Conservation (phyloP, 2,797 vertebrate species). For the Coreius guichenoti region DNA sequence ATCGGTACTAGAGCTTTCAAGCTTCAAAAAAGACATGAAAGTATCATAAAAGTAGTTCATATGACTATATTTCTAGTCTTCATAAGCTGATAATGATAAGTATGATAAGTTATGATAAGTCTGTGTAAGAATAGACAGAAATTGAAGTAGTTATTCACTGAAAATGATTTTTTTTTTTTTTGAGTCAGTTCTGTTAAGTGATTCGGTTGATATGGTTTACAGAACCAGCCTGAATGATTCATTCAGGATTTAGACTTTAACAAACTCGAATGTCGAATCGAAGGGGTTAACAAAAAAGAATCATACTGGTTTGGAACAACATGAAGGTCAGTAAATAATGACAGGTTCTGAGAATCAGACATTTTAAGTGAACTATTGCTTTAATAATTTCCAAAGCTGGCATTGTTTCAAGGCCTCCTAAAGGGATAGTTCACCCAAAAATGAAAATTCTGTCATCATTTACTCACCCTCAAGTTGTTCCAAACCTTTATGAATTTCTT, state of each 20-base stretch:
- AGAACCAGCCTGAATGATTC: not conserved
- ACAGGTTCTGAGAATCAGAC: not conserved
- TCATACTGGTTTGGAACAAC: not conserved
- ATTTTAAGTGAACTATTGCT: not conserved
- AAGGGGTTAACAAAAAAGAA: not conserved
- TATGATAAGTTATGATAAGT: not conserved
- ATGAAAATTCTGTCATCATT: not conserved
- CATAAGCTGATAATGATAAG: too few species aligned
- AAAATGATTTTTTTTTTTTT: not conserved
- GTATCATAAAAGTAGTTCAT: not conserved
- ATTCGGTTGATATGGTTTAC: not conserved
- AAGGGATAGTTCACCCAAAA: not conserved
- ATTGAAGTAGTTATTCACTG: not conserved
- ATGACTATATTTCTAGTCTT: not conserved
- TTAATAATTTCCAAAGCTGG: constrained; percentile 11
- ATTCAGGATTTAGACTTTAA: not conserved
- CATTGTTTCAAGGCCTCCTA: constrained; percentile 35
- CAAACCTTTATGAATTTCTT: not conserved
- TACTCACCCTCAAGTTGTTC: not conserved
- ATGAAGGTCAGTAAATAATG: not conserved
- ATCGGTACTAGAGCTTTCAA: not conserved
- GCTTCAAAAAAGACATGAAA: not conserved
- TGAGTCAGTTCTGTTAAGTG: not conserved
- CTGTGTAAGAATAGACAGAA: not conserved
- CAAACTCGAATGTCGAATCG: not conserved